Evolutionary conservation across 2,113 vertebrate genomes (phyloP).

Genomic region (Paedocypris sp.): DNA sequence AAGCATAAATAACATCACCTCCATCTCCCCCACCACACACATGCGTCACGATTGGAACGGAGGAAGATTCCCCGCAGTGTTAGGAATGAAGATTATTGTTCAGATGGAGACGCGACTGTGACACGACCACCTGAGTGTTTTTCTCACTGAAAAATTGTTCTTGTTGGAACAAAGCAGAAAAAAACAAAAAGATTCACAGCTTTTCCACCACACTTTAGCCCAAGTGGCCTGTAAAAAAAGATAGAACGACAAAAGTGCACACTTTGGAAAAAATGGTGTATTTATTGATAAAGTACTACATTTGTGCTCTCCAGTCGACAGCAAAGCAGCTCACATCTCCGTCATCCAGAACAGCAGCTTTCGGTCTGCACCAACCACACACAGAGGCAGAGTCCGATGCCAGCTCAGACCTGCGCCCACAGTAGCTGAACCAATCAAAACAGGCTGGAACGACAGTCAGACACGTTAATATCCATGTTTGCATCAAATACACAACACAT

Average conservation of each 20-base stretch:
- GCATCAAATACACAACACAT: too few relatives aligned
- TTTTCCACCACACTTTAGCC: constrained; percentile 30
- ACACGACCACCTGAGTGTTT: constrained; percentile 13
- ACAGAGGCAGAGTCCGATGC: constrained; percentile 85
- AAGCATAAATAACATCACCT: constrained; percentile 2
- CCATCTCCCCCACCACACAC: neutral
- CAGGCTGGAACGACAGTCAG: constrained; percentile 60
- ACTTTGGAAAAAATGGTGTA: constrained; percentile 48
- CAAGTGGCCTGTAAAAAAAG: constrained; percentile 23
- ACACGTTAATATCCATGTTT: neutral
- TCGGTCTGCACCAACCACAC: constrained; percentile 79
- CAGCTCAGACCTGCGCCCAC: constrained; percentile 88
- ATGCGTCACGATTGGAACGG: neutral
- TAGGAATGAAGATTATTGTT: constrained; percentile 9
- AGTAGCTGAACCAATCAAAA: constrained; percentile 70
- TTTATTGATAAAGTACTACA: constrained; percentile 44
- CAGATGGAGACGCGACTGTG: neutral
- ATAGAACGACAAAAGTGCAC: neutral
- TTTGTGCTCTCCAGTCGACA: constrained; percentile 6
- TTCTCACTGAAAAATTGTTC: constrained; percentile 13
- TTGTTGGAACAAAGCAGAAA: constrained; percentile 13
- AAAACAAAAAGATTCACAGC: neutral
- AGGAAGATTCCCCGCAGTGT: constrained; percentile 1
- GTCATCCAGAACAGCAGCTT: constrained; percentile 93
- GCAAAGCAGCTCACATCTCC: constrained; percentile 70